Evolutionary conservation across 2,113 vertebrate genomes (phyloP).

Genomic region (Eudyptes chrysolophus): DNA sequence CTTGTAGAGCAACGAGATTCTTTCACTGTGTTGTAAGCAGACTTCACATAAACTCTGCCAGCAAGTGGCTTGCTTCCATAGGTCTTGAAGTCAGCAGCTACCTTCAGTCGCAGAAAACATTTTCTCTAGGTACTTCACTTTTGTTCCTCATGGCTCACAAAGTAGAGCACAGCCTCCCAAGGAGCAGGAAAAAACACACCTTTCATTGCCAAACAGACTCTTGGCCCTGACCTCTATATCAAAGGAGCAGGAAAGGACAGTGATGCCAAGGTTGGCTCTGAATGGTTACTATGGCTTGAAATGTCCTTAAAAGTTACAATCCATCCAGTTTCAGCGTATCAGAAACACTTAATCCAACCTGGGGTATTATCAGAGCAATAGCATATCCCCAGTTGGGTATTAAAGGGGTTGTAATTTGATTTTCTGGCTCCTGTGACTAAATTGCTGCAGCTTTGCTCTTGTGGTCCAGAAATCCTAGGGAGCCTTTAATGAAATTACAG

Average conservation of each 20-base stretch:
- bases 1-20: not conserved
- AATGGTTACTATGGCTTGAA: not conserved
- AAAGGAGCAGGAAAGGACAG: not conserved
- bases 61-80: not conserved
- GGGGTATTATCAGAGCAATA: not conserved
- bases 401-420: not conserved
- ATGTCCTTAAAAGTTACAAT: not conserved
- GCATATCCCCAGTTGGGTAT: not conserved
- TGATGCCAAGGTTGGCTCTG: not conserved
- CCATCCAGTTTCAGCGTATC: not conserved
- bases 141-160: not conserved
- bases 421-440: not conserved
- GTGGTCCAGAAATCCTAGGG: not conserved
- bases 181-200: not conserved
- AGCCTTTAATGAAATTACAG: constrained; percentile 8
- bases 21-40: not conserved
- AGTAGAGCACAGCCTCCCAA: not conserved
- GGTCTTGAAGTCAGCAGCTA: not conserved
- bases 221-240: not conserved
- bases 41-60: not conserved
- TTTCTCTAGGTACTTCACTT: not conserved
- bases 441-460: not conserved
- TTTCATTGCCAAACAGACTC: not conserved
- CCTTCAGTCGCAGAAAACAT: not conserved
- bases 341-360: not conserved